Evolutionary conservation across 1,140 invertebrate genomes (phyloP), one percentile per base, ranked within the genome.

Genomic region (Pygmarrhopalites habei): DNA sequence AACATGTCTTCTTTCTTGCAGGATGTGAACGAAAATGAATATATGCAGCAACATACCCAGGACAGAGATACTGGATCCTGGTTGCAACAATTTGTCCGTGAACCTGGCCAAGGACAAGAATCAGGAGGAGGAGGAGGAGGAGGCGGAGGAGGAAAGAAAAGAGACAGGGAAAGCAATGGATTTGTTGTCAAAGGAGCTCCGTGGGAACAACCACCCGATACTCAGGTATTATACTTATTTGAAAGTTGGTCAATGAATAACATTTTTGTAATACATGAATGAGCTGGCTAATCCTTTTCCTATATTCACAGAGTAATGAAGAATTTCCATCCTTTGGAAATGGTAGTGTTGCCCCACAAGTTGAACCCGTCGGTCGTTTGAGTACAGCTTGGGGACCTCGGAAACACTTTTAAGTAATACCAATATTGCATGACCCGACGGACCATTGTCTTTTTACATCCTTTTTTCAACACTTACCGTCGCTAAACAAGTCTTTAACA

Each of bases 171-270:
- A 32, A 58, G 68, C 26, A 62, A 73, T 43, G 81, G 81, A 3
- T 83, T 83, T 68, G 75, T 80, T 43, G 79, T 83, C n/a, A 75
- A 72, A 59, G 80, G 78, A 62, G 82, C 79, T 28, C 82, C 82
- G 7, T 83, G 82, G 82, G 74, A 77, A 58, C 72, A 76, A 39
- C 56, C 66, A 30, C 67, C 70, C 29, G 70, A 69, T 59, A 67
- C 68, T 32, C 64, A 72, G 57, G 66, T 66, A 57, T 51, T 39
- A 29, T n/a, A 35, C 7, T 15, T 43, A 55, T 29, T 2, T 30
- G 23, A 46, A 43, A 43, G 35, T 55, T 41, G n/a, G n/a, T n/a
- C n/a, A n/a, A n/a, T n/a, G n/a, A n/a, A n/a, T n/a, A n/a, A n/a
- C n/a, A n/a, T n/a, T n/a, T n/a, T n/a, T n/a, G n/a, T n/a, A n/a